Evolutionary conservation across 2,113 vertebrate species (phyloP), one percentile per base, ranked within the genome.

Genomic region (Tachycineta bicolor): DNA sequence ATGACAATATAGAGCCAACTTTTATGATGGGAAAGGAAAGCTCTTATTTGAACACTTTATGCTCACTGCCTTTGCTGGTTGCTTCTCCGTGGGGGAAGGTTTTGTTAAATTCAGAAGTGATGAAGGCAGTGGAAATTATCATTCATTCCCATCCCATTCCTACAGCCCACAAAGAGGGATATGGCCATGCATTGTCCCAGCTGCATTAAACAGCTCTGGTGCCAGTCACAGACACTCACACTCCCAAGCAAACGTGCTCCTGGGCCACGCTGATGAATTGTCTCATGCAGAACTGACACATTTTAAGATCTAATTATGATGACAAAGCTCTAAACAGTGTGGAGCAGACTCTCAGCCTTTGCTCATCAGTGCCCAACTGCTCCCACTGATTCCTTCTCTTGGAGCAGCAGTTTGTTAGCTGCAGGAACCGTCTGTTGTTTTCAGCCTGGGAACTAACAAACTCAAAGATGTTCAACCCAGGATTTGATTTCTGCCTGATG

Each of bases 281-380:
- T 16, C 55, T 95, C 79, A 59, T 68, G 44, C 60, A 90, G 68
- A 94, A 94, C 76, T 62, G 90, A 96, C 92, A 94, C 76, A 53
- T 90, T 96, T 90, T 75, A 71, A 87, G 73, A 90, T 92, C 79
- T 92, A 96, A 95, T 93, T 95, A 86, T 77, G 94, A 79, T 93
- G 39, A 49, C 85, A 95, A 83, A 96, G 68, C 80, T 60, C 56
- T 90, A 52, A 92, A 81, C 60, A 59, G 24, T 4, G 1, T 50
- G 17, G 68, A 90, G 76, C 47, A n/a, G 68, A 58, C 71, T 94
- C 84, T 90, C 56, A 84, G 65, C 73, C 44, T 92, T 80, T 86
- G 68, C 75, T 94, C 64, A 56, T 96, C 86, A 71, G 31, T 92
- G 60, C 49, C 83, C 83, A 88, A 81, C 83, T 83, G 88, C 88